These are phyloP conservation scores for Pelochelys cantorii DNA, from an alignment of 2,797 vertebrate species.

Conservation along the genomic window DNA sequence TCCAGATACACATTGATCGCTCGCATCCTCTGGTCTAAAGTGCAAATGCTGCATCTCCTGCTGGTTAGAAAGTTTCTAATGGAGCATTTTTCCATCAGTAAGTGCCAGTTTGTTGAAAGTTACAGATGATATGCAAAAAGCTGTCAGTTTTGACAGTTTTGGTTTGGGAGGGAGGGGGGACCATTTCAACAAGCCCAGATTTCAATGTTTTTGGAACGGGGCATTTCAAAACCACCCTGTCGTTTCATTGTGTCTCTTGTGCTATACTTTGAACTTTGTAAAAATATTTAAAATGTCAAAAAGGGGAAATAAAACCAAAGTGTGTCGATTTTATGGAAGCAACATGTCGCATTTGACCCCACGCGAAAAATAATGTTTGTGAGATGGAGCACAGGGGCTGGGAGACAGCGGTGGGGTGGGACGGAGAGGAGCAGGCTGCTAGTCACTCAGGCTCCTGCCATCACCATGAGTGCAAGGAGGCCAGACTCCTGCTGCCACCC, in stretches of 20 bases:
- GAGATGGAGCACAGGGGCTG: too few relatives aligned
- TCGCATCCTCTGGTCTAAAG: not conserved
- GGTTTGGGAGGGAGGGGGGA: fast-evolving
- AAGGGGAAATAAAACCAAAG: not conserved
- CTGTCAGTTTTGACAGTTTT: not conserved
- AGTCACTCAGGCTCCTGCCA: too few relatives aligned
- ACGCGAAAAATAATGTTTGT: not conserved
- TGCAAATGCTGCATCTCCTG: not conserved
- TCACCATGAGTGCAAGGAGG: too few relatives aligned
- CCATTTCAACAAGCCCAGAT: not conserved
- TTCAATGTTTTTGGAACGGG: not conserved
- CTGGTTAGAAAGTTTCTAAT: not conserved
- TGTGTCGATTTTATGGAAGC: not conserved
- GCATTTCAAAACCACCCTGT: not conserved
- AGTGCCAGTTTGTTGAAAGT: not conserved
- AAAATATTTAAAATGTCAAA: not conserved
- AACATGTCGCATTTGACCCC: not conserved
- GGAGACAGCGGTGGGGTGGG: too few relatives aligned
- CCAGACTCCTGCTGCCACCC: not conserved
- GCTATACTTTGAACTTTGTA: not conserved
- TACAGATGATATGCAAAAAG: not conserved
- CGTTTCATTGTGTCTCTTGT: not conserved
- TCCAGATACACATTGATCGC: not conserved
- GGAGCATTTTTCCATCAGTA: not conserved
- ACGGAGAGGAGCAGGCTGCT: too few relatives aligned